Base-by-base conservation (phyloP, 2,113 vertebrate genomes). In the Pseudopodoces humilis region DNA sequence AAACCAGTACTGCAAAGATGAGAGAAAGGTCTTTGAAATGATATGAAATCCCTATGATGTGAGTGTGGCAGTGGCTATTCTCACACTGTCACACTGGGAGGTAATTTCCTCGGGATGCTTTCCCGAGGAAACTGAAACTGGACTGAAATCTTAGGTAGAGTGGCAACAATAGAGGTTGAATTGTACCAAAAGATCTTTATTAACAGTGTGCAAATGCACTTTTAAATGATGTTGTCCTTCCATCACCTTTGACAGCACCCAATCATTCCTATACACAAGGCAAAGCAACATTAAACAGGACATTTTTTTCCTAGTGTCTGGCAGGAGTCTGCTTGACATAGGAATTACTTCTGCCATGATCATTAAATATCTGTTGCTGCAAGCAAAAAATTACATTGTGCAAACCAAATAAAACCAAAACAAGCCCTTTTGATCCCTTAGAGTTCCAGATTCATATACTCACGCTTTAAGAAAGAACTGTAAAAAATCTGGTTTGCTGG, bases 1-100 rank as follows among this genome's bases (percentile, higher is more conserved):
- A 78, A 94, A 70, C 56, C 83, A 94, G 78, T 91, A 56, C 79
- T 69, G 65, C 56, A 91, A 85, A 78, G 81, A 91, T 90, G 82
- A 90, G 33, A 78, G 86, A 83, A 92, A 90, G 50, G 24, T 58
- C 50, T 94, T 74, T 96, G 93, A 97, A 94, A 94, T 49, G n/a
- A 71, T 53, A 90, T 28, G 27, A 84, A 91, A 93, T 77, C 94
- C 33, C 53, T 62, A 0, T 82, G 63, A 70, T 67, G 64, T 25
- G 80, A 86, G 69, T 75, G 81, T 92, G 88, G 91, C 91, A 80
- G 59, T 83, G 92, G 85, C 94, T 95, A 64, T 47, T 85, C 84
- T 94, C 77, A 75, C 65, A 62, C 81, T 76, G 74, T 39, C 56
- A 89, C 83, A 78, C 81, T 76, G 88, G 41, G 59, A 91, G 53